Evolutionary conservation across 2,113 vertebrate species (phyloP).

Genomic region (Callochromis pleurospilus): DNA sequence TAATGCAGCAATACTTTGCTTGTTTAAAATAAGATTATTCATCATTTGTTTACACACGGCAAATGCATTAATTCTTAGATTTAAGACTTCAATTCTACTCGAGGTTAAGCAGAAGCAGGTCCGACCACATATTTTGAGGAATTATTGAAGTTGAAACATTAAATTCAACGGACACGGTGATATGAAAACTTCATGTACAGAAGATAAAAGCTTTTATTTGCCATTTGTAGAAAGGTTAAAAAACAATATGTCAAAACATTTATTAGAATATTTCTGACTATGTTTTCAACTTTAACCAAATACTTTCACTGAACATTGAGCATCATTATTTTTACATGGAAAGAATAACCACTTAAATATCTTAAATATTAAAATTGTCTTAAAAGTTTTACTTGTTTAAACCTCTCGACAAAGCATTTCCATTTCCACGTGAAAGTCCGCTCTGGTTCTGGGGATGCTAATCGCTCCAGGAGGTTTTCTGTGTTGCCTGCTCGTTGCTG

Average conservation of each 20-base stretch:
- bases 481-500: background rate
- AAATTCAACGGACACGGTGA: rapidly evolving
- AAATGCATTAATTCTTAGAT: background rate
- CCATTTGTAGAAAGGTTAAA: background rate
- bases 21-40: background rate
- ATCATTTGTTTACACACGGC: background rate
- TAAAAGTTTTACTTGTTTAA: background rate
- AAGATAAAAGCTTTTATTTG: background rate
- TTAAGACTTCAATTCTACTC: background rate
- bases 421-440: background rate
- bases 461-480: background rate
- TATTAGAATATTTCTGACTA: background rate
- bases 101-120: background rate
- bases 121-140: background rate
- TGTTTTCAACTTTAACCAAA: background rate
- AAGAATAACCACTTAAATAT: background rate
- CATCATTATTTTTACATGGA: background rate
- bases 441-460: background rate
- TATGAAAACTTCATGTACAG: background rate
- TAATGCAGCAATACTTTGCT: background rate
- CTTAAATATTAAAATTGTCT: background rate
- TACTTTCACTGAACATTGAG: background rate
- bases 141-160: background rate
- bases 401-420: background rate
- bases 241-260: background rate